Percentiles rank a stretch among this genome's conserved stretches.
phyloP scores from a whole-genome alignment of 2,888 invertebrate species.

The Drosophila antonietae region DNA sequence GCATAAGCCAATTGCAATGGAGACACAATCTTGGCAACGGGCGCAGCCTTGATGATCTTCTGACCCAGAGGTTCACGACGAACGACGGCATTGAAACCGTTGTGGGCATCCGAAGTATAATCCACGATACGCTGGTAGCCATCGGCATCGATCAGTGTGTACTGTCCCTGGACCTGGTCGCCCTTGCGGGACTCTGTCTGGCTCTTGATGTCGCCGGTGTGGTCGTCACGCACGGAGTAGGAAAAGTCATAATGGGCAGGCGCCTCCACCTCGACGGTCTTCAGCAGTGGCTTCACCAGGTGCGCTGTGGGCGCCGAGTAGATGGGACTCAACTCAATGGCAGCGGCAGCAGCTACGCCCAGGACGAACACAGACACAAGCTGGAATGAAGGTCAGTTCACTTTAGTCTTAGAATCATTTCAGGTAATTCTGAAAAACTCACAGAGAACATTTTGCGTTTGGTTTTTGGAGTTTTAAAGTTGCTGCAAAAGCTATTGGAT shows the following conservation, averaged over 20 bases:
- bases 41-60: conserved; percentile 83
- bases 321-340: conserved; percentile 74
- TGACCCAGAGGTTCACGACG: conserved; percentile 85
- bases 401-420: neutral
- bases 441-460: conserved; percentile 62
- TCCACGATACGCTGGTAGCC: conserved; percentile 86
- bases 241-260: conserved; percentile 86
- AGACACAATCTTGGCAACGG: conserved; percentile 80
- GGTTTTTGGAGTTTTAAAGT: conserved; percentile 21
- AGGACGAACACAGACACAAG: conserved; percentile 76
- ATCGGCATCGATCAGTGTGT: conserved; percentile 86
- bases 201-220: conserved; percentile 86
- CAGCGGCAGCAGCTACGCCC: conserved; percentile 73
- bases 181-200: conserved; percentile 86
- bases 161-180: conserved; percentile 86
- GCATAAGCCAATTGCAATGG: conserved; percentile 74
- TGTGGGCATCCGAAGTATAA: conserved; percentile 86
- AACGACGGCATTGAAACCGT: conserved; percentile 86
- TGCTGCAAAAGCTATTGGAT: conserved; percentile 32
- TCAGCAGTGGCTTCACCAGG: conserved; percentile 77
- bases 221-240: conserved; percentile 85
- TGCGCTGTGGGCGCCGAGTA: conserved; percentile 64
- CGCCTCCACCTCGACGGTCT: conserved; percentile 82
- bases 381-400: conserved; percentile 51
- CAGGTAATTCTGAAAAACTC: conserved; percentile 7